These are phyloP conservation scores for fruit fly (Drosophila melanogaster) DNA, from an alignment of 1,140 invertebrate species.

Conservation along the genomic window Release_6_plus_ISO1_MT NT_037436.4:12715001-12715500, in stretches of 20 bases:
- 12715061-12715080: conserved; percentile 77
- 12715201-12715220: conserved; percentile 34
- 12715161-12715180: conserved; percentile 72
- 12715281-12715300: conserved; percentile 30
- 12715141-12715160: conserved; percentile 79
- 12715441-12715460: conserved; percentile 80
- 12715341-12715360: conserved; percentile 77
- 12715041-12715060: conserved; percentile 76
- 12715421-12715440: conserved; percentile 84
- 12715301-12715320: not conserved
- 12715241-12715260: conserved; percentile 39
- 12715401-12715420: conserved; percentile 82
- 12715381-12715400: conserved; percentile 81
- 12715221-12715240: conserved; percentile 43
- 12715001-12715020: conserved; percentile 53
- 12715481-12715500: conserved; percentile 69
- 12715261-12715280: conserved; percentile 23
- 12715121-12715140: conserved; percentile 60
- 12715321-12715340: conserved; percentile 52
- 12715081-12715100: conserved; percentile 77
- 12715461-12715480: conserved; percentile 69
- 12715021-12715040: conserved; percentile 52
- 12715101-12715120: conserved; percentile 13
- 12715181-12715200: conserved; percentile 38
- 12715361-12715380: conserved; percentile 81